These are phyloP conservation scores for Xanthostigma xanthostigma DNA, from an alignment of 2,888 invertebrate genomes.

Conservation along the genomic window DNA sequence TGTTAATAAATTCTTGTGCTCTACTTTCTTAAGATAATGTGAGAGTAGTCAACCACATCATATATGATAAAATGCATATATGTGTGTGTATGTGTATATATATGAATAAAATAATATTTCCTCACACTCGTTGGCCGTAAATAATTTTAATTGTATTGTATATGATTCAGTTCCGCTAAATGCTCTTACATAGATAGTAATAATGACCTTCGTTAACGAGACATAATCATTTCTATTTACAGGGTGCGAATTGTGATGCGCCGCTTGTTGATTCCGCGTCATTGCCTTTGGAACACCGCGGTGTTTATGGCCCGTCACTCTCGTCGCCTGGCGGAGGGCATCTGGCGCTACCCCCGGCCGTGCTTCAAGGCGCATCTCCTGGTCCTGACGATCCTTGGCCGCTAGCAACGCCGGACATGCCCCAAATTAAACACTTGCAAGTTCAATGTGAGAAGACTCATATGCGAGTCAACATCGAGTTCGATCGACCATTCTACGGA, in stretches of 20 bases:
- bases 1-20: too few species aligned
- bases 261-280: constrained; percentile 67
- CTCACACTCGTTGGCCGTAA: too few species aligned
- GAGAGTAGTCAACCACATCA: too few species aligned
- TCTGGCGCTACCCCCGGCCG: constrained; percentile 18
- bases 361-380: constrained; percentile 26
- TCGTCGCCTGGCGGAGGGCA: constrained; percentile 27
- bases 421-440: constrained; percentile 83
- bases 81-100: too few species aligned
- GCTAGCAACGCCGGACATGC: constrained; percentile 73
- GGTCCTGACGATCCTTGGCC: constrained; percentile 77
- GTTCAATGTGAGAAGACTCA: constrained; percentile 93
- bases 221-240: constrained; percentile 24
- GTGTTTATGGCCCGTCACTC: constrained; percentile 54
- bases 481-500: constrained; percentile 87
- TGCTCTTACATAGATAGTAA: background rate
- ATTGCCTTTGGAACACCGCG: constrained; percentile 65
- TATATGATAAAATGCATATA: too few species aligned
- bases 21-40: too few species aligned
- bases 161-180: too few species aligned
- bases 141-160: too few species aligned
- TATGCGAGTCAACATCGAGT: constrained; percentile 90
- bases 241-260: constrained; percentile 66
- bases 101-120: too few species aligned
- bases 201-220: background rate